phyloP scores from a whole-genome alignment of 2,888 invertebrate species.

The Thysanoteuthis rhombus region DNA sequence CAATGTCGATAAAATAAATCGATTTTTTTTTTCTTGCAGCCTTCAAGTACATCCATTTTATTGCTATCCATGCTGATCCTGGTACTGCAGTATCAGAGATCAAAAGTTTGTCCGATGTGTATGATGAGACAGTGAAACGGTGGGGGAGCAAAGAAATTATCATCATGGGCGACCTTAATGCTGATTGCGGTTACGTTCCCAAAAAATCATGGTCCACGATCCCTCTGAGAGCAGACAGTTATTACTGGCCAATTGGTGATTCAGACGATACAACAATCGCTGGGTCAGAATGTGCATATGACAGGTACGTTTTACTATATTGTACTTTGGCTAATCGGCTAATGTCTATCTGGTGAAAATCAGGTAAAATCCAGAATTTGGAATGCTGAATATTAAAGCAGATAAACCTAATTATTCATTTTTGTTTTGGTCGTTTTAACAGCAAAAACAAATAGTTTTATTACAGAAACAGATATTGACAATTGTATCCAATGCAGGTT shows the following conservation, averaged over 20 bases:
- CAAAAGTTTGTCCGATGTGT: constrained; percentile 46
- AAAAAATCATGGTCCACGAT: constrained; percentile 43
- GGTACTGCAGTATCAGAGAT: constrained; percentile 49
- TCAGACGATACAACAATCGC: constrained; percentile 60
- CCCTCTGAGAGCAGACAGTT: constrained; percentile 49
- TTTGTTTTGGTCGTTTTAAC: too few relatives aligned
- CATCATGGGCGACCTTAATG: constrained; percentile 65
- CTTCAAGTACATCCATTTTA: constrained; percentile 52
- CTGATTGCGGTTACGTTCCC: constrained; percentile 62
- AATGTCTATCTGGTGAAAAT: too few relatives aligned
- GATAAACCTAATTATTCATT: too few relatives aligned
- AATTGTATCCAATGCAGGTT: too few relatives aligned
- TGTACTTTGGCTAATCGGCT: neutral
- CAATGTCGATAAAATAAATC: too few relatives aligned
- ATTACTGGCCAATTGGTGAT: constrained; percentile 60
- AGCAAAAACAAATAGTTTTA: too few relatives aligned
- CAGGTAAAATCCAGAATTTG: too few relatives aligned
- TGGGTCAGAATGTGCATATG: constrained; percentile 60
- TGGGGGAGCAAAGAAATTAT: constrained; percentile 45
- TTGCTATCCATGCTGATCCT: constrained; percentile 55
- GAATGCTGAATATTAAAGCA: too few relatives aligned
- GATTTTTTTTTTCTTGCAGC: constrained; percentile 39
- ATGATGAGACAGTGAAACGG: constrained; percentile 37
- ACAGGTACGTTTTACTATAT: constrained; percentile 52
- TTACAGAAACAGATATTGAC: too few relatives aligned